Evolutionary conservation across 1,140 invertebrate species (phyloP), one percentile per base, ranked within the genome.

Genomic region (Oreohelix idahoensis): DNA sequence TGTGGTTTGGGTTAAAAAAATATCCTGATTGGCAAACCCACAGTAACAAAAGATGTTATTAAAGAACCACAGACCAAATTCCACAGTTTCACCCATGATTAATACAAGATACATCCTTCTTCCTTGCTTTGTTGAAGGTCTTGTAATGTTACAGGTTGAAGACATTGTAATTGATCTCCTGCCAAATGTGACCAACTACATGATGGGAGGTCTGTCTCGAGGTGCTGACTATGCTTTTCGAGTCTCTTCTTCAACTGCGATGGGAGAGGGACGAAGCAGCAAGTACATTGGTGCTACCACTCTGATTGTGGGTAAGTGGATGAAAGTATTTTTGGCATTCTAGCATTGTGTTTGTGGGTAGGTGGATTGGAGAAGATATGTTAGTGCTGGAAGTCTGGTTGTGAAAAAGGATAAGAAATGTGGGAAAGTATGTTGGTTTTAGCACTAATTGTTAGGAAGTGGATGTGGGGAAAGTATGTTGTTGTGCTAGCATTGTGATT

Each of bases 191-290:
- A 75, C 84, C 8, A 84, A 79, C 32, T 86, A 86, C 79, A 69
- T 89, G 39, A 81, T 94, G 36, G 93, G 92, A 71, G 94, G 94
- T 73, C 90, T 95, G 78, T 94, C 93, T 84, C 88, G 91, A 79
- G 92, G 93, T 74, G 93, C 94, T 85, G 93, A 94, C n/a, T 95
- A 95, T 84, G 94, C 95, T 85, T 91, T 93, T 38, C 86, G 89
- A 35, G 89, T 92, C 13, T 87, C 90, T 5, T 88, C 89, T 20
- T 89, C 85, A 42, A 93, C 92, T 13, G 84, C 84, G 38, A 94
- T 95, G 82, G 95, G 95, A 93, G 94, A 95, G 66, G 95, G 95
- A 2, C 94, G 94, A 36, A 86, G 81, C 76, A 91, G 90, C 0
- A 85, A 85, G 35, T 83, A 87, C 32, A 88, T 87, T 29, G 84